Base-by-base conservation (phyloP, 1,140 invertebrate genomes). In the Lepidurus arcticus region DNA sequence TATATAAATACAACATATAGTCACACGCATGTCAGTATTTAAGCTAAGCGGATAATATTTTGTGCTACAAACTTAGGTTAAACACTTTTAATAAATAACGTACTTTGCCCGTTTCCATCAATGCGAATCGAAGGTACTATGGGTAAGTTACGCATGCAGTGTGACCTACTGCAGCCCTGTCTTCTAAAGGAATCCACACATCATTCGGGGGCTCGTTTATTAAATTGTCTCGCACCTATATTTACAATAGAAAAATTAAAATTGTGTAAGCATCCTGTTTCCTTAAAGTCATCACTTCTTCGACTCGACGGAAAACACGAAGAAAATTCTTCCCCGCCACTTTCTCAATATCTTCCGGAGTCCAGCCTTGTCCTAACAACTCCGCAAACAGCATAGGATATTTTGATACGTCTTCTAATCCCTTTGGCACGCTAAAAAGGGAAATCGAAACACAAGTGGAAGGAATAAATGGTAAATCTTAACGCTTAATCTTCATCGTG, bases 321-420 rank as follows among this genome's bases (percentile, higher is more conserved):
- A 88, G 78, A 34, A 88, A 83, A 81, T 88, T 88, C 73, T 82
- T 81, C 0, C 87, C 87, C 13, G 86, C 85, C 44, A 88, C 77
- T 81, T 88, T 87, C 73, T 84, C 83, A 21, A 88, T 80, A 34
- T 88, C 85, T 1, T 81, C 82, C 43, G 86, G 82, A 24, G 83
- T 83, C 86, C 87, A 88, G n/a, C 80, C 65, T 21, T 84, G 79
- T 16, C 80, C 78, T 4, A 86, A 80, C 16, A 85, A 81, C 76
- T 84, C 85, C n/a, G 82, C 83, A 92, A 88, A 85, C 81, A 97
- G 86, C 81, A 93, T 89, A 0, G 94, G 95, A 85, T 96, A 97
- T 80, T 90, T 91, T 45, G 94, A 96, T 16, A 96, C 94, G 85
- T 97, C 94, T 84, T 96, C 94, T 74, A 97, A 86, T 13, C 94